Percentiles rank a stretch among this genome's conserved stretches.
These are phyloP conservation scores for Drosophila sp. DNA, from an alignment of 1,140 invertebrate genomes.

Conservation along the genomic window DNA sequence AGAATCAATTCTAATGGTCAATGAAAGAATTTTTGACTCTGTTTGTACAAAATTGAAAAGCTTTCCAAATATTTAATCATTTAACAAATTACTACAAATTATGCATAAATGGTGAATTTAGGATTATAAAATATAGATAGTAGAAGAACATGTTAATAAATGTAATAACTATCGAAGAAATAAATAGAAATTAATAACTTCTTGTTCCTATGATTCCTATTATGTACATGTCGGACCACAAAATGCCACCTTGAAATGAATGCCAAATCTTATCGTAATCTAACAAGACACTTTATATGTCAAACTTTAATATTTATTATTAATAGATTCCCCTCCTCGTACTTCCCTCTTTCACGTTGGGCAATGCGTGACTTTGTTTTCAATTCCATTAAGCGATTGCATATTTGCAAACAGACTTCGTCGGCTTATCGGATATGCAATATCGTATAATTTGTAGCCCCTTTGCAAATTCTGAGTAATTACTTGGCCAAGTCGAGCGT, in stretches of 20 bases:
- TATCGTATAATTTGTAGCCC: constrained; percentile 69
- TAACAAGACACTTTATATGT: constrained; percentile 22
- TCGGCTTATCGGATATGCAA: constrained; percentile 63
- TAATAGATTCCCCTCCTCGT: neutral
- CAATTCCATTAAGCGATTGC: constrained; percentile 20
- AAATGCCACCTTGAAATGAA: neutral
- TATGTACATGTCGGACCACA: neutral
- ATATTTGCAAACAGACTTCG: constrained; percentile 55
- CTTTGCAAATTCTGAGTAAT: constrained; percentile 72
- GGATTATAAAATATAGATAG: too few relatives aligned
- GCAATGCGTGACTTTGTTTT: constrained; percentile 30
- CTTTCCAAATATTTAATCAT: too few relatives aligned
- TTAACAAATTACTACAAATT: too few relatives aligned
- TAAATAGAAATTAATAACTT: neutral
- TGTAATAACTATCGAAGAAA: neutral
- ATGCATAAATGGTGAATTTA: too few relatives aligned
- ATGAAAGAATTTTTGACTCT: too few relatives aligned
- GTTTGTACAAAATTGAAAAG: too few relatives aligned
- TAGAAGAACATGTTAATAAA: too few relatives aligned
- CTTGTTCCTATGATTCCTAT: neutral
- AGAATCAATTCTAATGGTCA: too few relatives aligned
- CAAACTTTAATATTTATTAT: constrained; percentile 23
- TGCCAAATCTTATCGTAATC: constrained; percentile 8
- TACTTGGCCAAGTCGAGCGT: constrained; percentile 36
- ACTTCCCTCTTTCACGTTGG: neutral